Evolutionary conservation across 1,140 invertebrate genomes (phyloP).

Genomic region (Atta colombica): DNA sequence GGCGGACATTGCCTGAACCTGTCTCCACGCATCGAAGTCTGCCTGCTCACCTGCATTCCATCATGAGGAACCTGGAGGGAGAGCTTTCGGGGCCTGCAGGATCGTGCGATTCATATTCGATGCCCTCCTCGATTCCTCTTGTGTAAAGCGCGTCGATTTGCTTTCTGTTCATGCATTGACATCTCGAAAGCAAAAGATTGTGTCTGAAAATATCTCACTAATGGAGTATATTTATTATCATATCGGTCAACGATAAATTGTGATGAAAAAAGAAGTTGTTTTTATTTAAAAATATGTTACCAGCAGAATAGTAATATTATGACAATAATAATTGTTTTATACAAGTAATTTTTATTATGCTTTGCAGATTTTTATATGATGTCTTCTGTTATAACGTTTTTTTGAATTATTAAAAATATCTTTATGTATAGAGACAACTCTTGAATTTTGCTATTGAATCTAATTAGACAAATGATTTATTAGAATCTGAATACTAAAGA

Average conservation of each 20-base stretch:
- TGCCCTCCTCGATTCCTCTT: not conserved
- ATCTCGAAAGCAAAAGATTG: not conserved
- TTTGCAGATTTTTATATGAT: not conserved
- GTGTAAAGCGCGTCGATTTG: not conserved
- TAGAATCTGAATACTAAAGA: not conserved
- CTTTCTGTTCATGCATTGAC: not conserved
- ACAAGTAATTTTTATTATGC: not conserved
- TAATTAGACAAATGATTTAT: not conserved
- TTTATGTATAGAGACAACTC: not conserved
- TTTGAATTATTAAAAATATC: not conserved
- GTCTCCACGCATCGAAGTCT: conserved; percentile 86
- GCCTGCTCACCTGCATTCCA: conserved; percentile 86
- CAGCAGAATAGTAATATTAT: not conserved
- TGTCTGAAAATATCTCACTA: not conserved
- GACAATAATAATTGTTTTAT: not conserved
- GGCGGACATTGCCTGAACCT: conserved; percentile 85
- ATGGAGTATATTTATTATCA: not conserved
- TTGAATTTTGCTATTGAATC: not conserved
- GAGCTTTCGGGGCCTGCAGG: conserved; percentile 73
- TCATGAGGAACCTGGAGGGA: conserved; percentile 73
- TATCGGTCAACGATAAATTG: not conserved
- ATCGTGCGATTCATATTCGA: conserved; percentile 37
- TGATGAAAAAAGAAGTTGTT: not conserved
- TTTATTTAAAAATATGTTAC: not conserved
- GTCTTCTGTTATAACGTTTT: not conserved